Evolutionary conservation across 2,797 vertebrate genomes (phyloP).

Genomic region (Epinephelus malabaricus): DNA sequence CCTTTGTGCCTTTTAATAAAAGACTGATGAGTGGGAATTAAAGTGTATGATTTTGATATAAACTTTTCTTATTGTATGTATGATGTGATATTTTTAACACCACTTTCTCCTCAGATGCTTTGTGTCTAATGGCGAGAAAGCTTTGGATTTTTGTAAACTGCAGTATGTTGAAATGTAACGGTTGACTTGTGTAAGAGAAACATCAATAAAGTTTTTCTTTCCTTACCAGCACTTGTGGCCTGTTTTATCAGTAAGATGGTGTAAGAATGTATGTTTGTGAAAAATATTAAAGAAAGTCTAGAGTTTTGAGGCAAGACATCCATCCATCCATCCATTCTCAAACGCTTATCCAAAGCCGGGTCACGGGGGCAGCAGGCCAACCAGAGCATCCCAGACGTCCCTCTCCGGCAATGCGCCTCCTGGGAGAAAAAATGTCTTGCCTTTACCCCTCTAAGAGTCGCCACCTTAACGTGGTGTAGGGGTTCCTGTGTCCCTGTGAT

Average conservation of each 20-base stretch:
- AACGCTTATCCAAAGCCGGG: too few relatives aligned
- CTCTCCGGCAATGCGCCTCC: too few relatives aligned
- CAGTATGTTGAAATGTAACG: slow-evolving; percentile 63
- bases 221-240: slow-evolving; percentile 19
- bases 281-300: background rate
- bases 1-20: slow-evolving; percentile 57
- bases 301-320: background rate
- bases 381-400: too few relatives aligned
- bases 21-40: slow-evolving; percentile 30
- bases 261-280: background rate
- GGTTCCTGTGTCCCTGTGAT: too few relatives aligned
- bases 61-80: slow-evolving; percentile 47
- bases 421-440: too few relatives aligned
- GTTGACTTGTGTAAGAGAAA: slow-evolving; percentile 66
- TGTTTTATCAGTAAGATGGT: slow-evolving; percentile 9
- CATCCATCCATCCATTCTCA: too few relatives aligned
- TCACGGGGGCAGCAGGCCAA: too few relatives aligned
- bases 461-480: too few relatives aligned
- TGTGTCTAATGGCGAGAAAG: slow-evolving; percentile 34
- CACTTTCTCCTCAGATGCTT: slow-evolving; percentile 44
- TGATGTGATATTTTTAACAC: slow-evolving; percentile 63
- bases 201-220: slow-evolving; percentile 81
- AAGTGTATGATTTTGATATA: slow-evolving; percentile 46
- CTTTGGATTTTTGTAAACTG: slow-evolving; percentile 59
- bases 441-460: too few relatives aligned